Conservation (phyloP, 2,797 vertebrate species). For the Apogon hyalosoma region DNA sequence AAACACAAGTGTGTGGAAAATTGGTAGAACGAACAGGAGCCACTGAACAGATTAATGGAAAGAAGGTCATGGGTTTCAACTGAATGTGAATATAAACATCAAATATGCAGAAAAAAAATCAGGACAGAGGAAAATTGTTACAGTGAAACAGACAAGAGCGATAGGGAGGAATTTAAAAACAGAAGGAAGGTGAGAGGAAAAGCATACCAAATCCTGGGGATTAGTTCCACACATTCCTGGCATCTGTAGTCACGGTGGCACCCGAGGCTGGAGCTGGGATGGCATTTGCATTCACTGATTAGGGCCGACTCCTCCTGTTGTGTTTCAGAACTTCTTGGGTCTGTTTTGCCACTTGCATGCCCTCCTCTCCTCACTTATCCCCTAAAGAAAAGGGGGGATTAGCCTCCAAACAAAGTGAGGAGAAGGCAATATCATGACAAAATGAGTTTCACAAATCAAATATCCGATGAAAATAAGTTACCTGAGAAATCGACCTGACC, state of each 20-base stretch:
- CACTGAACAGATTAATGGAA: constrained; percentile 30
- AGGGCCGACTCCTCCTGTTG: constrained; percentile 49
- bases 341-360: constrained; percentile 35
- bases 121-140: constrained; percentile 11
- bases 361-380: constrained; percentile 22
- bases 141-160: constrained; percentile 29
- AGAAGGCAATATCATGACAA: constrained; percentile 36
- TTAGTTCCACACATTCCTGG: constrained; percentile 71
- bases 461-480: constrained; percentile 19
- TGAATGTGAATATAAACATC: constrained; percentile 12
- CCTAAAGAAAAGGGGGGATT: constrained; percentile 36
- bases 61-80: constrained; percentile 30
- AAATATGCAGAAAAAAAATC: constrained; percentile 20
- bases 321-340: constrained; percentile 40
- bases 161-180: constrained; percentile 37
- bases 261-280: constrained; percentile 41
- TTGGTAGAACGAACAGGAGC: constrained; percentile 11
- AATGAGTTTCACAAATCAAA: constrained; percentile 34
- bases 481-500: constrained; percentile 13
- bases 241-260: constrained; percentile 45
- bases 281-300: constrained; percentile 66
- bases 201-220: constrained; percentile 60
- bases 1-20: constrained; percentile 31
- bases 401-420: constrained; percentile 31
- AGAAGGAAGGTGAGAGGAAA: constrained; percentile 32